Conservation (phyloP, 2,888 invertebrate species). For the Sympetrum striolatum region DNA sequence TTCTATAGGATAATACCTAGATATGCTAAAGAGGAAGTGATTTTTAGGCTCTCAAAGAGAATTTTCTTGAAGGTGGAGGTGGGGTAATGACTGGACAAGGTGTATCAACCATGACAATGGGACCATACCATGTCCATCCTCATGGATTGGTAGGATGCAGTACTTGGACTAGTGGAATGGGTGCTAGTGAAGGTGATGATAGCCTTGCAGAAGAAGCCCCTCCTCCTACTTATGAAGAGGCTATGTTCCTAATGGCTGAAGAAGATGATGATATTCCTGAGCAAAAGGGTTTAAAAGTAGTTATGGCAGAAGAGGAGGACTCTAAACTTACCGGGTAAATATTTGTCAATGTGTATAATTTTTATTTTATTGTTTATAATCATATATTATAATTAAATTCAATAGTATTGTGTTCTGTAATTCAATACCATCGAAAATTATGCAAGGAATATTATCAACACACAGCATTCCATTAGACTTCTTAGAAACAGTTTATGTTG, state of each 20-base stretch:
- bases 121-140: conserved; percentile 31
- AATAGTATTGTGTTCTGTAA: not conserved
- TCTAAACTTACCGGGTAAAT: not conserved
- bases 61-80: not conserved
- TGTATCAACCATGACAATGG: conserved; percentile 9
- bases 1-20: too few relatives aligned
- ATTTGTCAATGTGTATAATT: not conserved
- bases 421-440: too few relatives aligned
- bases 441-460: too few relatives aligned
- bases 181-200: conserved; percentile 13
- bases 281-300: conserved; percentile 23
- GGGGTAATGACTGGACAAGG: not conserved
- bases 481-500: too few relatives aligned
- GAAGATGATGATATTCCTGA: conserved; percentile 45
- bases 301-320: not conserved
- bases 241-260: conserved; percentile 59
- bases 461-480: too few relatives aligned
- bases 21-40: too few relatives aligned
- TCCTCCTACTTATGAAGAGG: conserved; percentile 71
- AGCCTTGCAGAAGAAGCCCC: conserved; percentile 60
- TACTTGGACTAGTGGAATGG: conserved; percentile 18
- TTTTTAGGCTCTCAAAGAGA: too few relatives aligned
- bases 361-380: too few relatives aligned
- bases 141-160: conserved; percentile 29
- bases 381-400: not conserved